Conservation (phyloP, 2,888 invertebrate species). For the Stenichneumon culpator region DNA sequence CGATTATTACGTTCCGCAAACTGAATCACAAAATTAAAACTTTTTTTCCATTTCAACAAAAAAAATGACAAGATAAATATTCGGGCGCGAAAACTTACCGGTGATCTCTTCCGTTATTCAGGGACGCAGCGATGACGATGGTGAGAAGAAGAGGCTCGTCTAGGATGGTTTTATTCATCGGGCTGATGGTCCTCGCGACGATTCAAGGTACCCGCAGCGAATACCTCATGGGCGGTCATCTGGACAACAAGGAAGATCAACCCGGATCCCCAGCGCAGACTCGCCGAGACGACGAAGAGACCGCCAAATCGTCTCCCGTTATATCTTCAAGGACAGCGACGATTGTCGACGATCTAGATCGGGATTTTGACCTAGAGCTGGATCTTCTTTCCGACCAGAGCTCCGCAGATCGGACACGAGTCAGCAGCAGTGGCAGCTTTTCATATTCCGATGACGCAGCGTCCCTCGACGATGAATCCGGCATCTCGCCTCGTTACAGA, state of each 20-base stretch:
- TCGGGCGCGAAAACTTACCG: background rate
- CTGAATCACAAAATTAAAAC: background rate
- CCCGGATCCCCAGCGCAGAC: constrained; percentile 7
- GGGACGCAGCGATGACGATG: constrained; percentile 52
- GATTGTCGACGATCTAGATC: constrained; percentile 74
- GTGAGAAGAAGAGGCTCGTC: constrained; percentile 46
- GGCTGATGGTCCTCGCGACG: constrained; percentile 11
- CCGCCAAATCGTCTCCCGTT: constrained; percentile 49
- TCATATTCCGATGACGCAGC: constrained; percentile 22
- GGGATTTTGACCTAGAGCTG: constrained; percentile 71
- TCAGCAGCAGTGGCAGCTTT: constrained; percentile 15
- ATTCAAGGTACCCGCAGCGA: constrained; percentile 61
- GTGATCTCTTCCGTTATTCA: background rate
- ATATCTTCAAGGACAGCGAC: constrained; percentile 72
- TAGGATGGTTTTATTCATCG: constrained; percentile 1
- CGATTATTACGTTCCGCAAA: background rate
- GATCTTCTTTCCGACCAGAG: constrained; percentile 80
- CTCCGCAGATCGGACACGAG: constrained; percentile 68
- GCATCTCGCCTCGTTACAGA: constrained; percentile 77
- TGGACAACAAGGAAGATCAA: constrained; percentile 76
- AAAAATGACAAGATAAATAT: background rate
- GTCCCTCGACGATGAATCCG: constrained; percentile 52
- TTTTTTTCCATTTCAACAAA: background rate
- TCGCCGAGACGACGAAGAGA: constrained; percentile 47
- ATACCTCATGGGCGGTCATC: constrained; percentile 80